Base-by-base conservation (phyloP, 2,888 invertebrate species). In the Cryptus viduatorius region DNA sequence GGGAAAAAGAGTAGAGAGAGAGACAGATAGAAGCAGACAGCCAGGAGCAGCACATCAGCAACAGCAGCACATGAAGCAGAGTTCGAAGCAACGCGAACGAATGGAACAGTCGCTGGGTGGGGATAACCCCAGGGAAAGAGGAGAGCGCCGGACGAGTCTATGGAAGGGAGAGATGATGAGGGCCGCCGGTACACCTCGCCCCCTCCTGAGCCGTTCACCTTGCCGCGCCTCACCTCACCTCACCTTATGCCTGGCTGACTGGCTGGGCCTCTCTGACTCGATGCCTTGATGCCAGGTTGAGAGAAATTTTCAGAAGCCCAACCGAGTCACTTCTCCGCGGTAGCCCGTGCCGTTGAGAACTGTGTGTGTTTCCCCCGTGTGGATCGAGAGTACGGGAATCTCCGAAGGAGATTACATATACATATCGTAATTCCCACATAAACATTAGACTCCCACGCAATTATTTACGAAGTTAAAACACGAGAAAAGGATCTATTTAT, bases 221-320 rank as follows among this genome's bases (percentile, higher is more conserved):
- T 56, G 16, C 72, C 79, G 50, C 71, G 29, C 78, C 65, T 67
- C 80, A 42, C 81, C 76, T 75, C 46, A 29, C 65, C 65, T 48
- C 77, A 75, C 81, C 84, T 80, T 61, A 61, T 59, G 72, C 83
- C 59, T 67, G 29, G 44, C 79, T 31, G 67, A 31, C 29, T 44
- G 56, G 44, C 77, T 68, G 29, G 56, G 68, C 68, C 67, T 19
- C 29, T 44, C 69, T 53, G 59, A n/a, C 68, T 69, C 78, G 69
- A 42, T 46, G 37, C 65, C 78, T 48, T 77, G 64, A 37, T 37
- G 59, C 88, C 90, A 89, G 90, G 86, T 89, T 87, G 87, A 90
- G 91, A 91, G 90, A 90, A 91, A 90, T 90, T 90, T 89, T 91
- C 89, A 89, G 90, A 89, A 86, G 86, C 87, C 82, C 79, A 73